Evolutionary conservation across 2,888 invertebrate species (phyloP), one percentile per base, ranked within the genome.

Genomic region (Callimorpha dominula): DNA sequence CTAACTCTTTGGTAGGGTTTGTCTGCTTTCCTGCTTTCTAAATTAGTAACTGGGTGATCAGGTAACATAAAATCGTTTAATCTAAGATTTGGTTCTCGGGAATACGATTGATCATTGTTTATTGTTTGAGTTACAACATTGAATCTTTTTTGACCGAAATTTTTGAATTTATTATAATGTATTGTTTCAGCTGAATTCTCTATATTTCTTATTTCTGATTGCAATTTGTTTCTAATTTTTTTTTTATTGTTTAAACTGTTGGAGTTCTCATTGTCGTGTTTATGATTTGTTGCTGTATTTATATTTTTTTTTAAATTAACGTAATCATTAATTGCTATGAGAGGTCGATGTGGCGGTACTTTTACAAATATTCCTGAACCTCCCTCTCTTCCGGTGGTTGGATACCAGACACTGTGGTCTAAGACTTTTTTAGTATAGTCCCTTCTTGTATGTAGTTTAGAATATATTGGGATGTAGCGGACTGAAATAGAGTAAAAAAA

Each of bases 111-210:
- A 57, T 57, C 8, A 9, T 12, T n/a, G 0, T 3, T 2, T 43
- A 14, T 14, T 8, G 14, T 6, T 4, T 42, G 43, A 57, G 67
- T 68, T 3, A 68, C 54, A 43, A 68, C 9, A 20, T 68, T 57
- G 3, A 68, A 68, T 54, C 67, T 68, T 20, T 68, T 68, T 43
- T 68, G 67, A 9, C 67, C 67, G 2, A 43, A 43, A 20, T 68
- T 54, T n/a, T 8, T 68, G 20, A 7, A 42, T 31, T 43, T 68
- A 54, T 68, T 68, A 4, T 57, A 43, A 43, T 15, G 15, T 15
- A 20, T 31, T 31, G 46, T 42, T n/a, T 43, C 54, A 15, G 43
- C 11, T n/a, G 65, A 5, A 42, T 63, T 14, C 8, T 12, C 12
- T 20, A 31, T 31, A 14, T 9, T 50, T 1, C 8, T 31, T 50